Conservation (phyloP, 2,797 vertebrate species). For the Myiotriccus ornatus region DNA sequence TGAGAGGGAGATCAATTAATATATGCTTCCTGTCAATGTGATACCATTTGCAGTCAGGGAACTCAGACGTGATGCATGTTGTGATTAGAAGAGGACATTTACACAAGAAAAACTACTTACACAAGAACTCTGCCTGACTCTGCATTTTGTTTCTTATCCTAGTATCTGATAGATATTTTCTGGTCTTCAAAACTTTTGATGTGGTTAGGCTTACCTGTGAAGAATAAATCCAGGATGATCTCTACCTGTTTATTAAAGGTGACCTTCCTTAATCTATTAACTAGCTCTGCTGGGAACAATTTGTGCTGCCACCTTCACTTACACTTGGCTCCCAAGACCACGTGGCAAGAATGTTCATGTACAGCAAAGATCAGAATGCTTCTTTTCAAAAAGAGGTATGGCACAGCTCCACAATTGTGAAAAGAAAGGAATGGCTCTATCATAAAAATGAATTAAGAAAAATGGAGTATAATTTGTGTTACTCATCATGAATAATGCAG, state of each 20-base stretch:
- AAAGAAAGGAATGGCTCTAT: neutral
- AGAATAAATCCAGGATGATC: neutral
- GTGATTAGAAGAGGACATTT: neutral
- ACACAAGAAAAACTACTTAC: neutral
- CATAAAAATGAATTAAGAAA: neutral
- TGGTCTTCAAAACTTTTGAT: neutral
- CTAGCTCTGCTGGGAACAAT: neutral
- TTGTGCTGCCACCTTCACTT: neutral
- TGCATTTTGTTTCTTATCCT: neutral
- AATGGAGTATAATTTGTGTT: neutral
- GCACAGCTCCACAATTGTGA: neutral
- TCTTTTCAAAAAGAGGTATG: neutral
- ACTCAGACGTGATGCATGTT: neutral
- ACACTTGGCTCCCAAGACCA: neutral
- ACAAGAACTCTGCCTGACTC: neutral
- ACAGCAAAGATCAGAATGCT: neutral
- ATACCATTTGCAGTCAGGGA: neutral
- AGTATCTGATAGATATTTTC: neutral
- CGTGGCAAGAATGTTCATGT: neutral
- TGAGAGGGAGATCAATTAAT: neutral
- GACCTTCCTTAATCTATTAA: slow-evolving; percentile 8
- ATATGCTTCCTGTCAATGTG: neutral
- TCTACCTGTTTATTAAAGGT: neutral
- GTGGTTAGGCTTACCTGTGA: neutral
- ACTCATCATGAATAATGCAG: neutral